These are phyloP conservation scores for Oeneis ivallda DNA, from an alignment of 2,888 invertebrate genomes.

Conservation along the genomic window DNA sequence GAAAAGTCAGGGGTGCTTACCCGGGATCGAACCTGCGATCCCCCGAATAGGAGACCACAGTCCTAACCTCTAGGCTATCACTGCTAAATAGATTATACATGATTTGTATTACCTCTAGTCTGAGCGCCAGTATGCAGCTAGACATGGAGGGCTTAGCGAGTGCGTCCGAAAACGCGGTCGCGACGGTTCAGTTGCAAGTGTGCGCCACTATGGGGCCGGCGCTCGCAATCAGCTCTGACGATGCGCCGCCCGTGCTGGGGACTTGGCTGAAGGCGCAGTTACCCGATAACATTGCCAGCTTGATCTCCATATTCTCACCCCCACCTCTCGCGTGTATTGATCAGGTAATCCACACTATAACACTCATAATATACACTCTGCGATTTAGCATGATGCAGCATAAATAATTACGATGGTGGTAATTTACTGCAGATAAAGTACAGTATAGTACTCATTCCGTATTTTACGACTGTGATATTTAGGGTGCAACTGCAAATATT, in stretches of 20 bases:
- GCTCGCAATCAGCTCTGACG: slow-evolving; percentile 47
- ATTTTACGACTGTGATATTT: no score
- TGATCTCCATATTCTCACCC: slow-evolving; percentile 61
- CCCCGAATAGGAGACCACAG: no score
- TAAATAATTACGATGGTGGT: no score
- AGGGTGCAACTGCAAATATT: no score
- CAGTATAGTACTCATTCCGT: no score
- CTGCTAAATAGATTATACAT: no score
- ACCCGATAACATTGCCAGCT: slow-evolving; percentile 58
- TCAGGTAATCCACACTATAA: slow-evolving; percentile 15
- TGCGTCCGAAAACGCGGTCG: slow-evolving; percentile 58
- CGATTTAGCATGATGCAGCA: no score
- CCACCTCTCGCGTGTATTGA: slow-evolving; percentile 61
- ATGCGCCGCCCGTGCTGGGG: slow-evolving; percentile 59
- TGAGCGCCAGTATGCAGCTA: slow-evolving; percentile 66
- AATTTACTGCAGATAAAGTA: no score
- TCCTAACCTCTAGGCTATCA: no score
- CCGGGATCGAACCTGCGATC: no score
- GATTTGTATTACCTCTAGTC: slow-evolving; percentile 42
- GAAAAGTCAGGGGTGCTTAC: no score
- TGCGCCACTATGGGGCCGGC: slow-evolving; percentile 54
- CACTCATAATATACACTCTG: no score
- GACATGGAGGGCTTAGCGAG: slow-evolving; percentile 56
- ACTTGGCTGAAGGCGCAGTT: slow-evolving; percentile 68
- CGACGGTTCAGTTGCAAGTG: slow-evolving; percentile 59